Evolutionary conservation across 2,797 vertebrate genomes (phyloP).

Genomic region (Tinamus major): DNA sequence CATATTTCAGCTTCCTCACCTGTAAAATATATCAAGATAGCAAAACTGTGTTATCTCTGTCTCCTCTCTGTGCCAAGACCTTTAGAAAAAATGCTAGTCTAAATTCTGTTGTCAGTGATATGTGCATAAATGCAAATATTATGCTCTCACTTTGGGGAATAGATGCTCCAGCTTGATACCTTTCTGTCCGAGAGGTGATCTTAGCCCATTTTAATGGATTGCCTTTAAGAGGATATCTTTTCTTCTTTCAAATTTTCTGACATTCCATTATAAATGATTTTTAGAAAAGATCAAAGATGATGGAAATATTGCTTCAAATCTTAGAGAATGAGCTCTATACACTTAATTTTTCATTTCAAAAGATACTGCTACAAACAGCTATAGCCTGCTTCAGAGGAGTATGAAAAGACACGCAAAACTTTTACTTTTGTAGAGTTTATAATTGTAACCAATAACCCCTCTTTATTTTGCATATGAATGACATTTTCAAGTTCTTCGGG

Average conservation of each 20-base stretch:
- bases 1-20: not conserved
- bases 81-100: not conserved
- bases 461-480: not conserved
- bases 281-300: not conserved
- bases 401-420: not conserved
- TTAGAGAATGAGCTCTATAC: not conserved
- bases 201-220: not conserved
- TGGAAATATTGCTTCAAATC: slow-evolving; percentile 4
- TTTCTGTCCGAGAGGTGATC: not conserved
- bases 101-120: not conserved
- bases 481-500: not conserved
- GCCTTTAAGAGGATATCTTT: not conserved
- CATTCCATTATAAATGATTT: not conserved
- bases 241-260: not conserved
- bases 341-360: not conserved
- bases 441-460: not conserved
- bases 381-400: not conserved
- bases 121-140: not conserved
- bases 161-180: not conserved
- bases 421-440: not conserved
- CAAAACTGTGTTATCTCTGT: not conserved
- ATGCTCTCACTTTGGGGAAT: not conserved
- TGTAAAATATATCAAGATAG: not conserved
- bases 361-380: not conserved
- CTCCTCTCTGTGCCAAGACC: not conserved